These are phyloP conservation scores for Solenopsis invicta DNA, from an alignment of 1,140 invertebrate species.

Conservation along the genomic window DNA sequence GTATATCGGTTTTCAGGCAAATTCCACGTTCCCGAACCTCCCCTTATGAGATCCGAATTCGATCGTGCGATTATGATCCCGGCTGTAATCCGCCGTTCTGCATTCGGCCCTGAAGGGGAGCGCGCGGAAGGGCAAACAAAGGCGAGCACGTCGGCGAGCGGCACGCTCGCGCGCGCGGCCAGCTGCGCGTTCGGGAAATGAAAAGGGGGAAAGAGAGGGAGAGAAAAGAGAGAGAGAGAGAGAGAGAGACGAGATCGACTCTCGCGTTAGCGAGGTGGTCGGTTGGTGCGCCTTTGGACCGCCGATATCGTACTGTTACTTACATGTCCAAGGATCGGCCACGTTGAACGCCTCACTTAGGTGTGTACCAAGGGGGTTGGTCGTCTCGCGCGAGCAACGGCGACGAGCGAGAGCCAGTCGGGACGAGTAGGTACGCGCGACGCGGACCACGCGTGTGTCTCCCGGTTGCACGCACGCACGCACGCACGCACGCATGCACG, in stretches of 20 bases:
- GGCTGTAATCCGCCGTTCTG: background rate
- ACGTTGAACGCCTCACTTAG: constrained; percentile 81
- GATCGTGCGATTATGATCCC: background rate
- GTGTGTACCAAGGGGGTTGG: constrained; percentile 67
- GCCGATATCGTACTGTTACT: constrained; percentile 72
- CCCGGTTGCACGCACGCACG: background rate
- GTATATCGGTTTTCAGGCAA: background rate
- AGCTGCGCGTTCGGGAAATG: constrained; percentile 45
- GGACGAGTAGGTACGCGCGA: too few species aligned
- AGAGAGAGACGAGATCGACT: too few species aligned
- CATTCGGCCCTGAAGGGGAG: background rate
- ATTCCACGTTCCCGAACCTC: background rate
- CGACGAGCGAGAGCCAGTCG: background rate
- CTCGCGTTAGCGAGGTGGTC: too few species aligned
- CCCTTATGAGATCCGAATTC: background rate
- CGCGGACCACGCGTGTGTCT: constrained; percentile 20
- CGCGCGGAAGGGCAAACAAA: constrained; percentile 57
- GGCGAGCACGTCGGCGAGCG: constrained; percentile 47
- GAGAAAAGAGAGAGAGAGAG: too few species aligned
- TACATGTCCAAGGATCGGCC: constrained; percentile 85
- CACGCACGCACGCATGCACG: constrained; percentile 24
- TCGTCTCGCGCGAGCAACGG: constrained; percentile 49
- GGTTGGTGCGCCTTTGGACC: constrained; percentile 19
- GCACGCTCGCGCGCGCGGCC: constrained; percentile 44
- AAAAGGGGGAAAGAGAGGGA: constrained; percentile 5